Evolutionary conservation across 1,140 invertebrate genomes (phyloP).

Genomic region (Caenorhabditis latens): DNA sequence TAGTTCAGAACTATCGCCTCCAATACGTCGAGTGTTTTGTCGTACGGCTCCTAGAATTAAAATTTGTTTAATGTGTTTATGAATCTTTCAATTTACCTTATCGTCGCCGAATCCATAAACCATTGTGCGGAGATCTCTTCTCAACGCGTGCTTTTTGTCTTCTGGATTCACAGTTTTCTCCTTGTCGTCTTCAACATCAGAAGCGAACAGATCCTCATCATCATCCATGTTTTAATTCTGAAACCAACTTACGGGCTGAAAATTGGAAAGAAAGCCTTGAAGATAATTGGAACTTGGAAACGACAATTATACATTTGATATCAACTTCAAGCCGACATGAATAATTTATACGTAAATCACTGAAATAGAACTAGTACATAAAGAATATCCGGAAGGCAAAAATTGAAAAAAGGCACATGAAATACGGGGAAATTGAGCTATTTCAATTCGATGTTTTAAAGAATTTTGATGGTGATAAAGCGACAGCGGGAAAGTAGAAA

Average conservation of each 20-base stretch:
- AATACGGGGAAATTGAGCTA: constrained; percentile 24
- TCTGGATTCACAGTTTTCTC: constrained; percentile 22
- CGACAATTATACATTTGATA: background rate
- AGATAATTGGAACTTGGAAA: background rate
- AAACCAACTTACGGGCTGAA: background rate
- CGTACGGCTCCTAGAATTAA: constrained; percentile 90
- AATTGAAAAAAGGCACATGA: constrained; percentile 28
- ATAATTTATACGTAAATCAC: background rate
- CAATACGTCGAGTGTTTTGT: constrained; percentile 95
- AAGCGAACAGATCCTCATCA: constrained; percentile 43
- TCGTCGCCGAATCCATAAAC: constrained; percentile 99
- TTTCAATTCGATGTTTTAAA: background rate
- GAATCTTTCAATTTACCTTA: constrained; percentile 65
- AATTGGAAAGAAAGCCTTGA: background rate
- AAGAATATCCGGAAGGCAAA: constrained; percentile 1
- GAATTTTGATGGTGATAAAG: background rate
- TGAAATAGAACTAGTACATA: constrained; percentile 38
- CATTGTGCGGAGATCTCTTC: constrained; percentile 87
- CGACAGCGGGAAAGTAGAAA: background rate
- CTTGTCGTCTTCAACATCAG: constrained; percentile 28
- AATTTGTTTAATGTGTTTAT: background rate
- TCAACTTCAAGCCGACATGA: background rate
- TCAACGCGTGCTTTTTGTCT: constrained; percentile 53
- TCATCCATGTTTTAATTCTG: constrained; percentile 17
- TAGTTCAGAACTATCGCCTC: constrained; percentile 98